Percentiles rank a stretch among this genome's conserved stretches.
Evolutionary conservation across 2,797 vertebrate species (phyloP).

Genomic region (Microctenopoma steveboyesi): DNA sequence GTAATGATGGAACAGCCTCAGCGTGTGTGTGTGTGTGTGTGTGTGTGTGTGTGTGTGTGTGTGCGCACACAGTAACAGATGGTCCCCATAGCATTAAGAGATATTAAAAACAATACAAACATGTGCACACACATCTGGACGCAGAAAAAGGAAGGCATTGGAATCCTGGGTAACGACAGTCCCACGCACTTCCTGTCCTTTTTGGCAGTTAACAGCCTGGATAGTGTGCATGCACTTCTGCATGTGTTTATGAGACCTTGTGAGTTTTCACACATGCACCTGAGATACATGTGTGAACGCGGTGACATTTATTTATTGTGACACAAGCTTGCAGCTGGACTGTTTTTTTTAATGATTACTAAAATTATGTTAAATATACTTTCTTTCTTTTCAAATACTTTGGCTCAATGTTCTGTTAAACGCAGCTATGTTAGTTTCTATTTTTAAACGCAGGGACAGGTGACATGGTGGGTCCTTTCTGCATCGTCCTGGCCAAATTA

Average conservation of each 20-base stretch:
- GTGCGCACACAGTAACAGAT: constrained; percentile 15
- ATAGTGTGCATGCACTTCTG: not conserved
- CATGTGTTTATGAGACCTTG: not conserved
- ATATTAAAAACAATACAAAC: constrained; percentile 13
- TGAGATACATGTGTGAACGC: not conserved
- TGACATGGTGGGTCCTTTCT: too few relatives aligned
- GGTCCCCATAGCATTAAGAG: not conserved
- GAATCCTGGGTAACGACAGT: constrained; percentile 60
- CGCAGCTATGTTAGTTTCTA: too few relatives aligned
- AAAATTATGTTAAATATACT: not conserved
- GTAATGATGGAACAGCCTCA: not conserved
- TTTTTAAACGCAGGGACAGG: too few relatives aligned
- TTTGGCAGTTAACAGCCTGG: constrained; percentile 36
- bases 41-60: not conserved
- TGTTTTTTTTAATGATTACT: not conserved
- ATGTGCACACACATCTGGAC: constrained; percentile 39
- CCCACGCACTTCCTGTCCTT: constrained; percentile 73
- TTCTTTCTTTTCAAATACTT: too few relatives aligned
- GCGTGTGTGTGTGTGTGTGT: not conserved
- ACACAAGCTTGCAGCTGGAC: too few relatives aligned
- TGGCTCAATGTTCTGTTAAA: too few relatives aligned
- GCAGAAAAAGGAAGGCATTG: constrained; percentile 58
- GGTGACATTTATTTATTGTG: not conserved
- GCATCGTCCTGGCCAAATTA: too few relatives aligned
- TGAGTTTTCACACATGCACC: not conserved